Conservation (phyloP, 1,140 invertebrate species). For the Procambarus virginalis region DNA sequence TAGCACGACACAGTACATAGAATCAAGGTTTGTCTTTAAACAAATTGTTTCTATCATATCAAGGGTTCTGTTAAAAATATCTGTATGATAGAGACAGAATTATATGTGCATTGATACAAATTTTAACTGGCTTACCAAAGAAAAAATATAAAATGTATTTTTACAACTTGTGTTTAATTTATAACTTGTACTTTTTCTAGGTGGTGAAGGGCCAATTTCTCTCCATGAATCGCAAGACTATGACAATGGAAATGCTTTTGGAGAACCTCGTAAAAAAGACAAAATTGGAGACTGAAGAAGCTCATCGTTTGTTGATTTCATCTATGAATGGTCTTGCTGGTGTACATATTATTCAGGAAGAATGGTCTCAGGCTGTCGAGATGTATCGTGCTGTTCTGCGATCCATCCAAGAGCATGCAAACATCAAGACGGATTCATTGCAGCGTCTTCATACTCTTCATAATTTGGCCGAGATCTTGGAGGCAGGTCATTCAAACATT, state of each 20-base stretch:
- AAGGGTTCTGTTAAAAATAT: no score
- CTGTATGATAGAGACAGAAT: no score
- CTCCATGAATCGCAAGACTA: conserved; percentile 77
- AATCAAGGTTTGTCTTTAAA: no score
- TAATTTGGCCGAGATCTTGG: conserved; percentile 79
- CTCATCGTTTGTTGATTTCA: conserved; percentile 79
- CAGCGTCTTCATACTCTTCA: conserved; percentile 82
- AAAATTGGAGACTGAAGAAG: conserved; percentile 80
- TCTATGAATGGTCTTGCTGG: conserved; percentile 82
- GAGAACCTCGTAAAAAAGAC: conserved; percentile 81
- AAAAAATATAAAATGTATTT: no score
- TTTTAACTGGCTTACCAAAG: no score
- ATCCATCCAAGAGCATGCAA: conserved; percentile 77
- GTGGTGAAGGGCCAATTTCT: conserved; percentile 79
- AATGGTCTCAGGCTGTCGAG: conserved; percentile 78
- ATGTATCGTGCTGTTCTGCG: conserved; percentile 80
- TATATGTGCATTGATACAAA: no score
- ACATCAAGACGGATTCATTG: conserved; percentile 78
- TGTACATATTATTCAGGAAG: conserved; percentile 78
- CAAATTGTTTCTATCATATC: no score
- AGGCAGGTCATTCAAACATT: conserved; percentile 73
- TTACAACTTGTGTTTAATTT: background rate
- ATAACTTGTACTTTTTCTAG: conserved; percentile 8
- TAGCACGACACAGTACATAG: no score
- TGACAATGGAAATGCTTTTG: conserved; percentile 83